These are phyloP conservation scores for Sylvia borin DNA, from an alignment of 2,797 vertebrate genomes.

Conservation along the genomic window DNA sequence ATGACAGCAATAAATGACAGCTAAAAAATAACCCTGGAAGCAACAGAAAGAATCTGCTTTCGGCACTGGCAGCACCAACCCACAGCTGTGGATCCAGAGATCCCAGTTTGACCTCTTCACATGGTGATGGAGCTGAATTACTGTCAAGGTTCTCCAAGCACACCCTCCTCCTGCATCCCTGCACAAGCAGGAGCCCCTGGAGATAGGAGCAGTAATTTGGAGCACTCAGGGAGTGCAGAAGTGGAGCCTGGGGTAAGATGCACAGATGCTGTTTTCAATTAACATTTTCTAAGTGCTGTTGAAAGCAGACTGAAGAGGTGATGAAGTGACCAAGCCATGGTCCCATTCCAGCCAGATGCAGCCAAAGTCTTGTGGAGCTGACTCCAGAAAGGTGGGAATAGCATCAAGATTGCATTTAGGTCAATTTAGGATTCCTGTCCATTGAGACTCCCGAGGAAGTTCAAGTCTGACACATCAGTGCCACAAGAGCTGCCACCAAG, in stretches of 20 bases:
- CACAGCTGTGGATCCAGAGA: background rate
- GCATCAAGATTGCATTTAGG: background rate
- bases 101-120: background rate
- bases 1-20: background rate
- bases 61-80: background rate
- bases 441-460: background rate
- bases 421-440: background rate
- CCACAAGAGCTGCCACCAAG: background rate
- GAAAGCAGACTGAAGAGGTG: background rate
- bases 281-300: background rate
- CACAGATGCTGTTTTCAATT: background rate
- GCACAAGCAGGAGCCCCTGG: background rate
- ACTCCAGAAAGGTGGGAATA: background rate
- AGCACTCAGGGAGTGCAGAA: background rate
- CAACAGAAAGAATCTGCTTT: background rate
- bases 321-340: background rate
- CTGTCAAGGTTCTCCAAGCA: background rate
- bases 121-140: rapidly evolving
- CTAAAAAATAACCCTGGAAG: background rate
- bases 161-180: background rate
- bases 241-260: background rate
- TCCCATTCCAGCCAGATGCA: background rate
- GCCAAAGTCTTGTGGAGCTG: background rate
- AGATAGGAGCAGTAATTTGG: background rate
- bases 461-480: background rate